Conservation (phyloP, 2,113 vertebrate species). For the Triplophysa dalaica region DNA sequence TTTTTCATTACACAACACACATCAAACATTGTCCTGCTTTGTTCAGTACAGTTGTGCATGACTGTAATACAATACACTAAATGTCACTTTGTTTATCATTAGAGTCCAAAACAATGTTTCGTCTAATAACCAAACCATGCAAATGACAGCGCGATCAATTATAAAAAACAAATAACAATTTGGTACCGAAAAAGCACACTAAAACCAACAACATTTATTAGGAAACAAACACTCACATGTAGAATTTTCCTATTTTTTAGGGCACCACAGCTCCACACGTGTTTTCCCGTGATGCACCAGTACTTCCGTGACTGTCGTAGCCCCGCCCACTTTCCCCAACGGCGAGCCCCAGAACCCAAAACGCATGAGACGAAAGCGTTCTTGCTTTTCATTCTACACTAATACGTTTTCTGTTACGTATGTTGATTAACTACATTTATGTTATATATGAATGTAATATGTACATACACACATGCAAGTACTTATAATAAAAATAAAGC, state of each 20-base stretch:
- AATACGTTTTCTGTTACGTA: too few species aligned
- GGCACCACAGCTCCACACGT: conserved; percentile 58
- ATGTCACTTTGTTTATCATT: neutral
- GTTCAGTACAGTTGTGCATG: neutral
- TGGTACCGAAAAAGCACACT: neutral
- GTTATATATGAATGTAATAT: too few species aligned
- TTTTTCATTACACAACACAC: too few species aligned
- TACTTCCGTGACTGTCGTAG: neutral
- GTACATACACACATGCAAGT: too few species aligned
- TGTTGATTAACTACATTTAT: too few species aligned
- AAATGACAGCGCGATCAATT: too few species aligned
- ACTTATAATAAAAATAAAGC: too few species aligned
- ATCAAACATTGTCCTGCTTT: neutral
- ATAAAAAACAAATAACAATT: neutral
- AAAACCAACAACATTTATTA: neutral
- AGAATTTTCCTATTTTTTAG: neutral
- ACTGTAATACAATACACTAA: neutral
- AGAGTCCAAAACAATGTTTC: neutral
- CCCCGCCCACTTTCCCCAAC: conserved; percentile 46
- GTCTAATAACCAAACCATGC: too few species aligned
- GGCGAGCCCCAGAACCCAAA: conserved; percentile 54
- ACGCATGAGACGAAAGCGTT: neutral
- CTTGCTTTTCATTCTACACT: neutral
- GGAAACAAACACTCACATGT: neutral
- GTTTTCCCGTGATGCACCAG: conserved; percentile 68